These are phyloP conservation scores for Crocidura indochinensis DNA, from an alignment of 2,797 vertebrate genomes.

Conservation along the genomic window DNA sequence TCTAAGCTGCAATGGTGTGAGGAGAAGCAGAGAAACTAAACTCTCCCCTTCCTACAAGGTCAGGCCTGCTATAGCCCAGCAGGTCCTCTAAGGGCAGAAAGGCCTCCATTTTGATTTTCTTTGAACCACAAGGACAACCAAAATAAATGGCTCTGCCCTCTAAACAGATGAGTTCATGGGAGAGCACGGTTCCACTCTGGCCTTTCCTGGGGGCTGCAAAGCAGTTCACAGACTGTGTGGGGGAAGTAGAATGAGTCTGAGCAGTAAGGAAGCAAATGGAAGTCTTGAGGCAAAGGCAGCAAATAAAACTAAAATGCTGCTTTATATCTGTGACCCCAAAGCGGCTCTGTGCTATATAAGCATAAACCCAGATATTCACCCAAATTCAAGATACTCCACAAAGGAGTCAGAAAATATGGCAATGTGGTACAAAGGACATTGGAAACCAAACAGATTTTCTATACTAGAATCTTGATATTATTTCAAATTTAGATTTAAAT, in stretches of 20 bases:
- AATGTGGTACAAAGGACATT: background rate
- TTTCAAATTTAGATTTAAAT: too few relatives aligned
- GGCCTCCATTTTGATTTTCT: slow-evolving; percentile 1
- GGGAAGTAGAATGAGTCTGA: background rate
- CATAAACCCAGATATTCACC: slow-evolving; percentile 35
- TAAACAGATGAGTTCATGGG: slow-evolving; percentile 28
- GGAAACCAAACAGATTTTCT: slow-evolving; percentile 38
- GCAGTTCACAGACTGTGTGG: background rate
- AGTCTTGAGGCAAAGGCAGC: slow-evolving; percentile 31
- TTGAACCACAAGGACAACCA: slow-evolving; percentile 63
- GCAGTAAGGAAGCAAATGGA: slow-evolving; percentile 45
- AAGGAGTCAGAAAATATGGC: background rate
- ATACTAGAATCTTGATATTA: background rate
- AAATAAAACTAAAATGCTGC: slow-evolving; percentile 28
- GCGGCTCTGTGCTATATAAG: slow-evolving; percentile 2
- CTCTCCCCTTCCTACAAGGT: background rate
- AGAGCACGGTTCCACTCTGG: slow-evolving; percentile 29
- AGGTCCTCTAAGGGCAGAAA: background rate
- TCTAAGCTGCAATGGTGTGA: background rate
- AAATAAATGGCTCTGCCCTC: slow-evolving; percentile 66
- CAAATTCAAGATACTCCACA: background rate
- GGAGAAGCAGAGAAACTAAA: background rate
- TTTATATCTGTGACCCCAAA: slow-evolving; percentile 46
- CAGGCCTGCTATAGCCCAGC: background rate
- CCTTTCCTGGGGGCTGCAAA: slow-evolving; percentile 29